phyloP scores from a whole-genome alignment of 2,888 invertebrate species.

The Machimus rusticus region DNA sequence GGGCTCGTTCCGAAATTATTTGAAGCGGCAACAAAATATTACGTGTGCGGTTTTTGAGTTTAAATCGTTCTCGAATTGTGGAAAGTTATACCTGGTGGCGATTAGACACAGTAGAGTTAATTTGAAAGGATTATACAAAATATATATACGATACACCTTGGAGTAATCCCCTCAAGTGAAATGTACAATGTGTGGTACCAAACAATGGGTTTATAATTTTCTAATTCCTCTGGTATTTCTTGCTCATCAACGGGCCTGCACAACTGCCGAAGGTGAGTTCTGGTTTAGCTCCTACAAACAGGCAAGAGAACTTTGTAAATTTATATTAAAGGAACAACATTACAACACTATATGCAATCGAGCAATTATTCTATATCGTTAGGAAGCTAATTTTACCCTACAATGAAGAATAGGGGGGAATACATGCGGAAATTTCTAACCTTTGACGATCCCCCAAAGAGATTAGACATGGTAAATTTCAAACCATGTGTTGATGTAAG shows the following conservation, averaged over 20 bases:
- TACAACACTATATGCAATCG: background rate
- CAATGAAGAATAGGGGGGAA: background rate
- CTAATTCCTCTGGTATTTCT: conserved; percentile 48
- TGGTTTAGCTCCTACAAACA: background rate
- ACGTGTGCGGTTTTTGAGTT: background rate
- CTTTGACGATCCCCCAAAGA: background rate
- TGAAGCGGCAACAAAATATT: background rate
- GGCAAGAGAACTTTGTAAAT: background rate
- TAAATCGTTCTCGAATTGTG: background rate
- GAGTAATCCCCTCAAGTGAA: conserved; percentile 48
- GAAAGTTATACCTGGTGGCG: background rate
- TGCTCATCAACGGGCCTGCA: conserved; percentile 1
- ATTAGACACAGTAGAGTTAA: background rate
- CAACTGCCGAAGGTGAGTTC: conserved; percentile 43
- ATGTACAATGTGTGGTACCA: conserved; percentile 56
- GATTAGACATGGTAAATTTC: background rate
- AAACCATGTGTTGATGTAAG: background rate
- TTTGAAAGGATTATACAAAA: background rate
- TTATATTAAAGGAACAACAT: background rate
- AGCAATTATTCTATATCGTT: background rate
- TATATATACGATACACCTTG: background rate
- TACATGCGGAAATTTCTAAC: background rate
- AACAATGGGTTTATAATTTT: conserved; percentile 54
- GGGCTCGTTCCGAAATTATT: background rate
- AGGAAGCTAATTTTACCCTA: background rate